These are phyloP conservation scores for Plectropomus leopardus DNA, from an alignment of 2,113 vertebrate genomes.

Conservation along the genomic window DNA sequence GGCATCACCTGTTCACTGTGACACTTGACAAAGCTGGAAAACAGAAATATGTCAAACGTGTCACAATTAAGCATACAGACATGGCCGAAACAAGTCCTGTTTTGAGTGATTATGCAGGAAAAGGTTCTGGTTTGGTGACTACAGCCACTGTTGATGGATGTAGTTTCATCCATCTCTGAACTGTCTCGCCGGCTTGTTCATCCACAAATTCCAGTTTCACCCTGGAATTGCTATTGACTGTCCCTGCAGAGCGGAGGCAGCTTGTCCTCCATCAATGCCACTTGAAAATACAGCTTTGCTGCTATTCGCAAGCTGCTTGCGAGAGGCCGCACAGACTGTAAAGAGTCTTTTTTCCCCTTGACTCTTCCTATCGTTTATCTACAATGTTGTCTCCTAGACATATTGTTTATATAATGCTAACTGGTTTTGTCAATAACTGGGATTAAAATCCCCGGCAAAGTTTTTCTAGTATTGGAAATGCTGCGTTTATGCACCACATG, in stretches of 20 bases:
- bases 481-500: not conserved
- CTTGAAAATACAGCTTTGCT: conserved; percentile 26
- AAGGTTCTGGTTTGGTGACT: conserved; percentile 59
- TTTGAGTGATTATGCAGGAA: conserved; percentile 58
- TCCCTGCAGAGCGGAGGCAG: conserved; percentile 32
- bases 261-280: conserved; percentile 43
- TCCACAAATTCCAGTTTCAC: conserved; percentile 52
- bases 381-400: not conserved
- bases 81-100: conserved; percentile 9
- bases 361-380: not conserved
- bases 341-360: not conserved
- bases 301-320: conserved; percentile 10
- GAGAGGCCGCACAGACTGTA: not conserved
- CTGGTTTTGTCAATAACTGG: not conserved
- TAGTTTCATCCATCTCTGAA: conserved; percentile 38
- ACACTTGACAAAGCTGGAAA: conserved; percentile 53
- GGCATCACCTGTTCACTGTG: conserved; percentile 11
- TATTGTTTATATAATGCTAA: not conserved
- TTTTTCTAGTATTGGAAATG: not conserved
- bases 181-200: conserved; percentile 41
- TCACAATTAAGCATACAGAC: conserved; percentile 36
- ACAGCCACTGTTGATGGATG: conserved; percentile 49
- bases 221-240: conserved; percentile 61
- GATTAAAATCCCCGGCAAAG: not conserved
- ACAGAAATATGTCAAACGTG: conserved; percentile 38